phyloP scores from a whole-genome alignment of 2,888 invertebrate genomes.

The Nephrocerus scutellatus region DNA sequence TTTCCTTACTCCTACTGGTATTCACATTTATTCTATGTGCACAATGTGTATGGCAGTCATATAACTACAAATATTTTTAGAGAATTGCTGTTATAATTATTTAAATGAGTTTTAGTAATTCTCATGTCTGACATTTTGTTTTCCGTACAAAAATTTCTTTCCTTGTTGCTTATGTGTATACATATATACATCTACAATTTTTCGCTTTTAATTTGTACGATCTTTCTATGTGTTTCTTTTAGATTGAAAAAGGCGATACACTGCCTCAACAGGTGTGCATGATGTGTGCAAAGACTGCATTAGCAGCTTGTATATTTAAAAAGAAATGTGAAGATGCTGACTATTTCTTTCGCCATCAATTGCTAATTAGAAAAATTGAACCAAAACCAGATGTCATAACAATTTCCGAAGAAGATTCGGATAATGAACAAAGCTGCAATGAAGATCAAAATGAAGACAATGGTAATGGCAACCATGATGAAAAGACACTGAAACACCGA shows the following conservation, averaged over 20 bases:
- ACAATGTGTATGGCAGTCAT: too few relatives aligned
- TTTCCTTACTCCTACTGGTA: not conserved
- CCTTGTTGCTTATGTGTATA: slow-evolving; percentile 10
- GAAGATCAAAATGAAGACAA: not conserved
- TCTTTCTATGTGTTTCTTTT: slow-evolving; percentile 14
- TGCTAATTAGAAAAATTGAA: slow-evolving; percentile 40
- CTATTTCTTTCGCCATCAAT: slow-evolving; percentile 42
- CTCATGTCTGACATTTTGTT: slow-evolving; percentile 10
- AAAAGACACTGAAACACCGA: slow-evolving; percentile 24
- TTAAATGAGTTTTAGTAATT: too few relatives aligned
- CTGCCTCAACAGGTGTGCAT: slow-evolving; percentile 45
- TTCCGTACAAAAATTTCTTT: not conserved
- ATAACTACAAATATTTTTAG: too few relatives aligned
- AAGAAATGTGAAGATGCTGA: slow-evolving; percentile 47
- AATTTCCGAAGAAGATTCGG: slow-evolving; percentile 21
- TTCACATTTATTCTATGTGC: too few relatives aligned
- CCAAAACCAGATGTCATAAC: slow-evolving; percentile 19
- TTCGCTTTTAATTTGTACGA: not conserved
- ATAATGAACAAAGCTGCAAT: slow-evolving; percentile 18
- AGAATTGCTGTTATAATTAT: too few relatives aligned
- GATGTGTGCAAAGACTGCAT: slow-evolving; percentile 40
- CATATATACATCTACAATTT: slow-evolving; percentile 4
- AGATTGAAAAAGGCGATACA: slow-evolving; percentile 43
- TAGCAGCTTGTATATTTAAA: slow-evolving; percentile 43
- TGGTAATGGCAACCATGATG: slow-evolving; percentile 25